Base-by-base conservation (phyloP, 2,113 vertebrate species). In the Oryzias woworae region DNA sequence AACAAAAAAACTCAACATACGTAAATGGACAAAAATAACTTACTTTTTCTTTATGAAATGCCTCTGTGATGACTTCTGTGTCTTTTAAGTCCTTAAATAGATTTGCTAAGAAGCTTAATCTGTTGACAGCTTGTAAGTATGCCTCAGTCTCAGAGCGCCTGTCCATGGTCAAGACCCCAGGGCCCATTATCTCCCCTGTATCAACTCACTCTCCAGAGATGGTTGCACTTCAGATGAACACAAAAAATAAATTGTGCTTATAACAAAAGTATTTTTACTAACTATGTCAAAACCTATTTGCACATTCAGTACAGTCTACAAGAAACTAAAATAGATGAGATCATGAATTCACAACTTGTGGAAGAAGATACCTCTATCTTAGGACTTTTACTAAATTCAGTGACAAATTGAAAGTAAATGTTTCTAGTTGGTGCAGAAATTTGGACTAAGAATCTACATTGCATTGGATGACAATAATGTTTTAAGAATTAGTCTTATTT, bases 21-120 rank as follows among this genome's bases (percentile, higher is more conserved):
- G 7, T 6, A 28, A 28, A 28, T 6, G 0, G 7, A 36, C 7
- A 10, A 36, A 36, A 36, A 12, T 3, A 36, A 36, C 8, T 1
- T 12, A 36, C 36, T 36, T 36, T 36, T 10, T 36, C 10, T 2
- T 12, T 36, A 12, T 36, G 3, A 73, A 59, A 65, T 41, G n/a
- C 60, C 57, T 63, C 43, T 77, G 41, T 31, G 41, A 36, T 69
- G 59, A 72, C 66, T 76, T 84, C 62, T 73, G 53, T 49, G 55
- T 67, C 66, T 69, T 69, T 50, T 45, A 3, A 50, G 53, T 71
- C 74, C 83, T 66, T 63, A 81, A 87, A 84, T 81, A 87, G 76
- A 71, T 78, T 74, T 52, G 36, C 60, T 77, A 77, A 82, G 71
- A 61, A 80, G 71, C 70, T 67, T 80, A 79, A 83, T 77, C 78